These are phyloP conservation scores for Chlamydotis undulata DNA, from an alignment of 2,113 vertebrate genomes.

Conservation along the genomic window DNA sequence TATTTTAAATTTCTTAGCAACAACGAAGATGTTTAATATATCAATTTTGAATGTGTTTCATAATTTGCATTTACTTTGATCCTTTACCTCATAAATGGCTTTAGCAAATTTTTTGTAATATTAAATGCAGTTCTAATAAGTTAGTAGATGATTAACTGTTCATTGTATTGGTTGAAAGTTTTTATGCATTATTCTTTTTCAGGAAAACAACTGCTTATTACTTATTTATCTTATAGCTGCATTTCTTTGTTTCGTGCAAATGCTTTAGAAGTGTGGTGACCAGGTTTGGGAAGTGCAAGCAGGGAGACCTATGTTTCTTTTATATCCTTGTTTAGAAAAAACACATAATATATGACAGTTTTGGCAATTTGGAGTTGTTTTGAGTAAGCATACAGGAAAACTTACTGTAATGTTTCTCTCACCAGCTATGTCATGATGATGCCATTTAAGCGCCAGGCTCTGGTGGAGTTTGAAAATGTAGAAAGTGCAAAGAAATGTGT, in stretches of 20 bases:
- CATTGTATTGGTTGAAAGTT: not conserved
- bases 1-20: not conserved
- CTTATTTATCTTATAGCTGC: not conserved
- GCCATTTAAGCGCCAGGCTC: constrained; percentile 93
- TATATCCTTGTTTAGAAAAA: not conserved
- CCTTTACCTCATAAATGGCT: not conserved
- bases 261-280: not conserved
- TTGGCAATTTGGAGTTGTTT: not conserved
- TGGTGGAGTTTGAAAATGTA: constrained; percentile 91
- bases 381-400: not conserved
- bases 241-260: not conserved
- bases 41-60: not conserved
- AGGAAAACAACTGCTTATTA: not conserved
- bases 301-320: not conserved
- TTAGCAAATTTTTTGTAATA: not conserved
- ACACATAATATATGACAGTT: rapidly evolving
- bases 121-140: not conserved
- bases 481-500: constrained; percentile 91
- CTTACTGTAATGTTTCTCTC: not conserved
- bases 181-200: not conserved
- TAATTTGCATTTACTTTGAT: not conserved
- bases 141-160: not conserved
- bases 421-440: constrained; percentile 96
- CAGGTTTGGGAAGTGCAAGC: not conserved
- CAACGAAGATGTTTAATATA: not conserved